Conservation (phyloP, 2,797 vertebrate species). For the Acestrorhynchus altus region DNA sequence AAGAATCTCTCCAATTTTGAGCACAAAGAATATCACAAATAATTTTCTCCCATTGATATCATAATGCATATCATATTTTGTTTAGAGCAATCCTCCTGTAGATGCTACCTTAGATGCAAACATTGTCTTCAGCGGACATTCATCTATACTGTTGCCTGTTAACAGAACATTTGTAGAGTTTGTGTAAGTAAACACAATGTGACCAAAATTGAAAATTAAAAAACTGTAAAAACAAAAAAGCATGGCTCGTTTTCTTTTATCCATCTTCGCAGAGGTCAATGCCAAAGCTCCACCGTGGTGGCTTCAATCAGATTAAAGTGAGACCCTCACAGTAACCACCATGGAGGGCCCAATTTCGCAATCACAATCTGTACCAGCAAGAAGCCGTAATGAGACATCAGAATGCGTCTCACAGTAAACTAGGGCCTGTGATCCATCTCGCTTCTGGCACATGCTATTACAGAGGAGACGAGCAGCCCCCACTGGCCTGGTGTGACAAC, state of each 20-base stretch:
- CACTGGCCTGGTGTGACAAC: constrained; percentile 87
- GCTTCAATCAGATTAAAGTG: constrained; percentile 38
- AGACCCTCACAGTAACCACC: constrained; percentile 50
- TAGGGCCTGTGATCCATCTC: constrained; percentile 82
- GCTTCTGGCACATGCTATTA: constrained; percentile 88
- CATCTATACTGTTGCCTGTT: no score
- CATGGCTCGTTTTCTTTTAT: constrained; percentile 16
- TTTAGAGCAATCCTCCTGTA: no score
- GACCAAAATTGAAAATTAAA: background rate
- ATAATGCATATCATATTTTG: no score
- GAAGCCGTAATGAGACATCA: constrained; percentile 71
- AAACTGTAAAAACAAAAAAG: constrained; percentile 26
- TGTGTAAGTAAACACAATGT: background rate
- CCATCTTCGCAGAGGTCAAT: constrained; percentile 35
- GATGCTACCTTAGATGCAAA: no score
- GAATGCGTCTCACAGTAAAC: constrained; percentile 81
- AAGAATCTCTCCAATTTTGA: no score
- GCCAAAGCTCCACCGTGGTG: constrained; percentile 35
- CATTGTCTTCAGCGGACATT: no score
- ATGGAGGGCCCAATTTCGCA: constrained; percentile 54
- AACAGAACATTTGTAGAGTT: no score
- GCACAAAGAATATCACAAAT: no score
- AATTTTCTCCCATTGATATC: no score
- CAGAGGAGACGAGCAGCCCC: constrained; percentile 81
- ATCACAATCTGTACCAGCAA: constrained; percentile 59